Base-by-base conservation (phyloP, 2,113 vertebrate genomes). In the Cottus gobio region DNA sequence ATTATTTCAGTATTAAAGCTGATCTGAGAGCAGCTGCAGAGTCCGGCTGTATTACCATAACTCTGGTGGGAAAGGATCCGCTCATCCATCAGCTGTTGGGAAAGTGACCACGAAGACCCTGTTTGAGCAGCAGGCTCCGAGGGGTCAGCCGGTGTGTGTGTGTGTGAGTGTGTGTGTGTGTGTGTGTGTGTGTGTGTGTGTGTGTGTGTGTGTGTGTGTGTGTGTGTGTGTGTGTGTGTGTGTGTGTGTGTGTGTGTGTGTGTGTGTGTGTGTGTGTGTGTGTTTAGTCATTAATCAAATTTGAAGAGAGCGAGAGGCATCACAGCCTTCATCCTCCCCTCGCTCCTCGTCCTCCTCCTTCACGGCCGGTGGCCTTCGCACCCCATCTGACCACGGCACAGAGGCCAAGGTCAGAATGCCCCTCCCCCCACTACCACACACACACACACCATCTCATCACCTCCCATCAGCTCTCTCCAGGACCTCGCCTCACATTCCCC, bases 321-420 rank as follows among this genome's bases (percentile, higher is more conserved):
- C 87, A 65, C 86, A 79, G 73, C 52, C 76, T 85, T 86, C 85
- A 87, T 92, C 90, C 79, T 37, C 9, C 75, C 26, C 50, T 30
- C n/a, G 52, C 79, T 82, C 84, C 60, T 83, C 83, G 64, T 88
- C 81, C 54, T 80, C 85, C 66, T 75, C 74, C 79, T 68, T 75
- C 81, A 39, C 52, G 71, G 68, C 81, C 79, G 77, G 88, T 83
- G 89, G 92, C 92, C 90, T 86, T 87, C 82, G 54, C 86, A 84
- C 64, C 91, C 84, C 89, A 93, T 89, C 90, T 94, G 94, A 95
- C 92, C 92, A 93, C 82, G 22, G 42, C 79, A 56, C 88, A 86
- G 89, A 94, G 92, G 93, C 91, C 94, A 95, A 93, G 93, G 93
- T 94, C 81, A 61, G n/a, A n/a, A n/a, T n/a, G n/a, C 54, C 71